Percentiles rank a stretch among this genome's conserved stretches.
These are phyloP conservation scores for Prionace glauca DNA, from an alignment of 2,797 vertebrate genomes.

Conservation along the genomic window DNA sequence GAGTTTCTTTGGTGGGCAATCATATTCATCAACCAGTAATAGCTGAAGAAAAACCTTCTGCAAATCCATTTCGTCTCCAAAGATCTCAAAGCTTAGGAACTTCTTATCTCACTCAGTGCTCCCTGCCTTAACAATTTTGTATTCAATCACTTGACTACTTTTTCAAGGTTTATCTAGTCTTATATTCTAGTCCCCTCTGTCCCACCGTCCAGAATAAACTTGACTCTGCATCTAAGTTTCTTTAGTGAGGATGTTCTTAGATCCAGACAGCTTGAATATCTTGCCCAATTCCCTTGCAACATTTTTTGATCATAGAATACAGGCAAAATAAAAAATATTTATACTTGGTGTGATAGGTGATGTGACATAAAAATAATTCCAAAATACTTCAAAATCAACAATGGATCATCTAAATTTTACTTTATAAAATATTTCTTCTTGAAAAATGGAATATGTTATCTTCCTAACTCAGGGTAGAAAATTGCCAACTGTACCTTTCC, in stretches of 20 bases:
- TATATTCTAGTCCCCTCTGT: neutral
- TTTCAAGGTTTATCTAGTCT: neutral
- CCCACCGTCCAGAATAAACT: neutral
- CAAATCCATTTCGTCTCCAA: neutral
- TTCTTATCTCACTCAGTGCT: neutral
- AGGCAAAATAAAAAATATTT: neutral
- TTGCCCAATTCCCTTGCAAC: neutral
- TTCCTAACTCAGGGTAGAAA: neutral
- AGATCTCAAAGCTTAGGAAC: neutral
- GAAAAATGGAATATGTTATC: neutral
- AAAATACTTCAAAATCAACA: neutral
- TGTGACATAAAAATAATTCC: neutral
- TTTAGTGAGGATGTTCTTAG: neutral
- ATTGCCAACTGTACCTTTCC: slow-evolving; percentile 66
- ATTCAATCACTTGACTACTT: neutral
- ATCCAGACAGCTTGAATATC: neutral
- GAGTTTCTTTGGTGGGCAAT: too few species aligned
- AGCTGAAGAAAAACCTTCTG: neutral
- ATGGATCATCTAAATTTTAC: neutral
- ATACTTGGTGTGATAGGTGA: neutral
- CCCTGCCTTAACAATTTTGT: neutral
- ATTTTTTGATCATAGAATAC: neutral
- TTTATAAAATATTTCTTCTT: neutral
- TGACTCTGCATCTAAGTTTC: neutral
- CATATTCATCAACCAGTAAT: too few species aligned